Conservation (phyloP, 1,140 invertebrate species). For the Galleria mellonella region DNA sequence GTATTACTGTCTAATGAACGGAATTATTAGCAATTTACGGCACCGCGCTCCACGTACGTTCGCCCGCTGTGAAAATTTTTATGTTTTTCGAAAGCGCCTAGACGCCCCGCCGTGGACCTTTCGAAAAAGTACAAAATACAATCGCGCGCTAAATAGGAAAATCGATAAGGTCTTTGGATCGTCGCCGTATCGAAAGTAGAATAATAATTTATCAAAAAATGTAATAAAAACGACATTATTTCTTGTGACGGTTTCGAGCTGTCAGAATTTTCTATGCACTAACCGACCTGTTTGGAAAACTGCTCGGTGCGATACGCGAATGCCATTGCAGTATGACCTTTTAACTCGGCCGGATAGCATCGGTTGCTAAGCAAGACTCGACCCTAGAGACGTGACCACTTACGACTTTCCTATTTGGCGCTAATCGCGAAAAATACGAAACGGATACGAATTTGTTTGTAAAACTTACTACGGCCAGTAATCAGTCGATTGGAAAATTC, state of each 20-base stretch:
- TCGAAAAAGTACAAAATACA: slow-evolving; percentile 64
- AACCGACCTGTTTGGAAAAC: slow-evolving; percentile 34
- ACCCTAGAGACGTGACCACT: slow-evolving; percentile 45
- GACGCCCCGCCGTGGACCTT: slow-evolving; percentile 49
- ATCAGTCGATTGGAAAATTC: slow-evolving; percentile 65
- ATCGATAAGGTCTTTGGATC: slow-evolving; percentile 60
- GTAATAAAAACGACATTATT: slow-evolving; percentile 74
- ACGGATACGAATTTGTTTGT: slow-evolving; percentile 64
- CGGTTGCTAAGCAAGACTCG: slow-evolving; percentile 27
- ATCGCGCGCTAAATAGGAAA: slow-evolving; percentile 65
- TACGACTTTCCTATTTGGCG: slow-evolving; percentile 66
- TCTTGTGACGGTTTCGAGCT: slow-evolving; percentile 63
- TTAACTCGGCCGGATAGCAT: slow-evolving; percentile 43
- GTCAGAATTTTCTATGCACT: slow-evolving; percentile 68
- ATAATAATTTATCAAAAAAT: slow-evolving; percentile 74
- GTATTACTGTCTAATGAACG: slow-evolving; percentile 66
- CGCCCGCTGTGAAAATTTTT: slow-evolving; percentile 55
- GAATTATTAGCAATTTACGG: slow-evolving; percentile 70
- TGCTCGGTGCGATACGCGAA: not conserved
- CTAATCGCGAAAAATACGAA: slow-evolving; percentile 64
- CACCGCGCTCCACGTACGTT: slow-evolving; percentile 58
- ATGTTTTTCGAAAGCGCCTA: slow-evolving; percentile 69
- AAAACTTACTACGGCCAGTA: slow-evolving; percentile 58
- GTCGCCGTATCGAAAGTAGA: slow-evolving; percentile 58
- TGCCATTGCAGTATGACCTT: slow-evolving; percentile 8